Conservation (phyloP, 92 coral and sea anemone species). For the Zoanthus gigantus region DNA sequence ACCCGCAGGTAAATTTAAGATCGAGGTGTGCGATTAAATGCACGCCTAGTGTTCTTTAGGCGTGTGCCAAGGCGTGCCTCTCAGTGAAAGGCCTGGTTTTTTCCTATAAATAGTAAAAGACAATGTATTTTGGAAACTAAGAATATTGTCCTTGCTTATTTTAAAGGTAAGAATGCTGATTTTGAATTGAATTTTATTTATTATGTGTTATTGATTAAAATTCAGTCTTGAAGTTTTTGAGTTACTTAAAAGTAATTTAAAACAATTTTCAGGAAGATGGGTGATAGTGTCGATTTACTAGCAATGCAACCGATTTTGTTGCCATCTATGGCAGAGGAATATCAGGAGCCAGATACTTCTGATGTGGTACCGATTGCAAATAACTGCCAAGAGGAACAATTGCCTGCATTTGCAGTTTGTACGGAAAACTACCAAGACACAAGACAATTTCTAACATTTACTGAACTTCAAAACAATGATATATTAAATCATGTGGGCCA, state of each 20-base stretch:
- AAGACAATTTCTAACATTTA: background rate
- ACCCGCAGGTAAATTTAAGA: no score
- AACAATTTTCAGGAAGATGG: constrained; percentile 12
- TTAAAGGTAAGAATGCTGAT: background rate
- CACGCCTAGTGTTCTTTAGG: no score
- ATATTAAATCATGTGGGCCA: background rate
- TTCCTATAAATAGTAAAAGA: no score
- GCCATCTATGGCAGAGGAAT: background rate
- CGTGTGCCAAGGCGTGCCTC: no score
- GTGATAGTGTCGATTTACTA: background rate
- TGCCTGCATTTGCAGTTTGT: background rate
- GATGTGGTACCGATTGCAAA: background rate
- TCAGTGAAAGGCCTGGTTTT: no score
- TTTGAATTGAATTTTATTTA: no score
- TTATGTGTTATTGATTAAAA: no score
- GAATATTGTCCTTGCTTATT: no score
- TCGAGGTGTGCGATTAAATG: no score
- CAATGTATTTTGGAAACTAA: no score
- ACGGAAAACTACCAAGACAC: background rate
- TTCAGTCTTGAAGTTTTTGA: no score
- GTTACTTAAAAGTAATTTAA: background rate
- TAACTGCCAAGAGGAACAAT: background rate
- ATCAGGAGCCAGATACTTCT: background rate
- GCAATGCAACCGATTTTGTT: constrained; percentile 15
- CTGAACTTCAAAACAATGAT: constrained; percentile 13